Conservation (phyloP, 2,797 vertebrate genomes). For the Gallinago stenura region DNA sequence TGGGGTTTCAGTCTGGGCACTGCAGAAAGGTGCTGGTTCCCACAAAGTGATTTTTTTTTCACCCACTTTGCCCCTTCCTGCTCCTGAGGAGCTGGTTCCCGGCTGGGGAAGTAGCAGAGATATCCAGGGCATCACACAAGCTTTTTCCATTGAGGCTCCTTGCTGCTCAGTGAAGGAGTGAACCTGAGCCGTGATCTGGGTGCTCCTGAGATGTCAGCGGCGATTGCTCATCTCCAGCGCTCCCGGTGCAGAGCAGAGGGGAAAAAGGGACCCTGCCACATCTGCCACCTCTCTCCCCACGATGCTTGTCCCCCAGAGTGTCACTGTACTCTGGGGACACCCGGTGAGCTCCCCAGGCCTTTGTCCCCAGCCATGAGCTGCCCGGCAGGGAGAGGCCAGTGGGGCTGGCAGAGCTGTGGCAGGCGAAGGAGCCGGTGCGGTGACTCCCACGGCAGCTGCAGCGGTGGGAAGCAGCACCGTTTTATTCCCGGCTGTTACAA, state of each 20-base stretch:
- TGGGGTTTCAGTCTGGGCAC: accelerated
- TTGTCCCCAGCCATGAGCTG: not conserved
- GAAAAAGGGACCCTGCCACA: not conserved
- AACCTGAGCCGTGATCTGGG: not conserved
- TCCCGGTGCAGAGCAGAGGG: not conserved
- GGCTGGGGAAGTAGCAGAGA: not conserved
- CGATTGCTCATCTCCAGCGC: not conserved
- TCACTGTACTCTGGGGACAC: not conserved
- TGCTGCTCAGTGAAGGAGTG: accelerated
- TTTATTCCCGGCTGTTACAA: not conserved
- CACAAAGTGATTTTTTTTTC: not conserved
- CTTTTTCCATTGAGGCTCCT: not conserved
- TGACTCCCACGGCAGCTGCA: slow-evolving; percentile 8
- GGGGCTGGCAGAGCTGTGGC: not conserved
- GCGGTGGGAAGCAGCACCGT: not conserved
- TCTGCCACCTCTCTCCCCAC: accelerated
- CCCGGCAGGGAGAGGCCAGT: not conserved
- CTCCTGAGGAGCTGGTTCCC: not conserved
- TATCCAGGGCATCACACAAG: not conserved
- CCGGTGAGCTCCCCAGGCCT: accelerated
- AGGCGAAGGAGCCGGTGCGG: not conserved
- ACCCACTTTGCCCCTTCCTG: not conserved
- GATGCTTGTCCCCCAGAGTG: accelerated
- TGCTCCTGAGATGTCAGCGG: not conserved
- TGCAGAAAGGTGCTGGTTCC: not conserved